These are phyloP conservation scores for Parnassius smintheus DNA, from an alignment of 2,888 invertebrate species.

Conservation along the genomic window DNA sequence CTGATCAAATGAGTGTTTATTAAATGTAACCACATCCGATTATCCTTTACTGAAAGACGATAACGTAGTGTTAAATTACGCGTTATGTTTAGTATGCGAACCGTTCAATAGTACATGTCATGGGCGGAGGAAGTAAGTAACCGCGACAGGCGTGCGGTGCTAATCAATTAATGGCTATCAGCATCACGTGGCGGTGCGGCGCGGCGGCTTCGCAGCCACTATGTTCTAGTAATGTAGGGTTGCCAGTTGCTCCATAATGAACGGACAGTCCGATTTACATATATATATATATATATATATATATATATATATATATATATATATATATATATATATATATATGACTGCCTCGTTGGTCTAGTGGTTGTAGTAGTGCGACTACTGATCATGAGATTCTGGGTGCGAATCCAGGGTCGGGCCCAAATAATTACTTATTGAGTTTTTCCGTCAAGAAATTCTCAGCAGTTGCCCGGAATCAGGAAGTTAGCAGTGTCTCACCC, in stretches of 20 bases:
- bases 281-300: too few species aligned
- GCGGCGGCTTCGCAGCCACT: conserved; percentile 31
- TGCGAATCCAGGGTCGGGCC: too few species aligned
- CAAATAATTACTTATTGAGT: too few species aligned
- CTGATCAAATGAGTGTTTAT: conserved; percentile 3
- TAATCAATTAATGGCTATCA: conserved; percentile 67
- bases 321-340: too few species aligned
- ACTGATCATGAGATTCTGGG: too few species aligned
- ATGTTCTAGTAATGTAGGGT: conserved; percentile 12
- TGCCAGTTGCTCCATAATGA: conserved; percentile 1
- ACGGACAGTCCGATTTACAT: not conserved
- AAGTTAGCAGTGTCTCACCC: too few species aligned
- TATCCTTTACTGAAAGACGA: conserved; percentile 16
- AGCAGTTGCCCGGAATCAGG: too few species aligned
- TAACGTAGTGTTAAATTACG: conserved; percentile 33
- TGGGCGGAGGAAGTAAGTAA: conserved; percentile 28
- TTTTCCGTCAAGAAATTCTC: too few species aligned
- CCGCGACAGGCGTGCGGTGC: conserved; percentile 46
- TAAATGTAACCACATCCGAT: conserved; percentile 13
- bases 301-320: too few species aligned
- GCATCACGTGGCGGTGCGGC: conserved; percentile 44
- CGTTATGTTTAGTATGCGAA: conserved; percentile 9
- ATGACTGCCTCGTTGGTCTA: too few species aligned
- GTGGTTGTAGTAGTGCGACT: too few species aligned
- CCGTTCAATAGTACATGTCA: conserved; percentile 26